Evolutionary conservation across 2,113 vertebrate species (phyloP).

Genomic region (Pterophyllum scalare): DNA sequence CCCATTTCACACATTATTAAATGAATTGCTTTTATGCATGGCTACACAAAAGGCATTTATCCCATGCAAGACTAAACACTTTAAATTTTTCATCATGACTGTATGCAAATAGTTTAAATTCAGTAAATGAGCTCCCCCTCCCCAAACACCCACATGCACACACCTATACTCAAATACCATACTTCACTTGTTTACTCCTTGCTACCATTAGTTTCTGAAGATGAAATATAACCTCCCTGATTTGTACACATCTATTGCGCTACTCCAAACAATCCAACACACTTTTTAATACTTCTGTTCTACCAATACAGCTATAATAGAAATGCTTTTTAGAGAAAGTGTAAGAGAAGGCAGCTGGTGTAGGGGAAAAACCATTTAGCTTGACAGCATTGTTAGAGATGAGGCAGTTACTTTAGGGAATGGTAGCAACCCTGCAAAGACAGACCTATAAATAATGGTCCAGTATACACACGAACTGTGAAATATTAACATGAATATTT

Average conservation of each 20-base stretch:
- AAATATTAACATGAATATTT: slow-evolving; percentile 49
- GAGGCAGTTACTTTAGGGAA: neutral
- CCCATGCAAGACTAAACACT: slow-evolving; percentile 16
- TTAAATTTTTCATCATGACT: slow-evolving; percentile 10
- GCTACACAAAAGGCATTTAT: slow-evolving; percentile 4
- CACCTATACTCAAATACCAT: neutral
- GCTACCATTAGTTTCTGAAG: neutral
- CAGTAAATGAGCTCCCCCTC: neutral
- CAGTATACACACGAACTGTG: slow-evolving; percentile 7
- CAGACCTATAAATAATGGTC: slow-evolving; percentile 13
- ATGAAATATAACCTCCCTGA: neutral
- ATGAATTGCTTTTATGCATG: slow-evolving; percentile 32
- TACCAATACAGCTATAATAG: neutral
- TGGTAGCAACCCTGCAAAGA: neutral
- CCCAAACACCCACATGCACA: no score
- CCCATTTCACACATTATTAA: slow-evolving; percentile 50
- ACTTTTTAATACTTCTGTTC: neutral
- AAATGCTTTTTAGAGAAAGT: neutral
- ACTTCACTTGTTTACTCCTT: neutral
- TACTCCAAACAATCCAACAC: neutral
- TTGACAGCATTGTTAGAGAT: slow-evolving; percentile 1
- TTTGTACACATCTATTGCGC: neutral
- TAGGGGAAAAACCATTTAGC: neutral
- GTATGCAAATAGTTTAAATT: neutral
- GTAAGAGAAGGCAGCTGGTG: neutral